Conservation (phyloP, 2,888 invertebrate genomes). For the Zelleria hepariella region DNA sequence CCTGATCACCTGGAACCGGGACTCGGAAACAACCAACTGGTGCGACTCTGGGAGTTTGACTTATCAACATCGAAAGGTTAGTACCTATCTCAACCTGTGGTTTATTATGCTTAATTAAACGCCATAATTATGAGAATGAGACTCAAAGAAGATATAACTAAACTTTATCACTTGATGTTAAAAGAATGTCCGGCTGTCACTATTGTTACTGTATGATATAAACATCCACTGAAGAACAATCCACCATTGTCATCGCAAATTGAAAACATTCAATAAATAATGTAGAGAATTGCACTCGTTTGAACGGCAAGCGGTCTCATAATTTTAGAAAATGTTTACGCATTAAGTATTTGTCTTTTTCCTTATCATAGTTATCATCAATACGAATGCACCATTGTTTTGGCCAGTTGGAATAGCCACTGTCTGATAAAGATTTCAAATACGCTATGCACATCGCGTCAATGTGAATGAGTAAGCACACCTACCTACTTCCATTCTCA, state of each 20-base stretch:
- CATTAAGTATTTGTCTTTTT: no score
- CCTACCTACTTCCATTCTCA: conserved; percentile 24
- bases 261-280: not conserved
- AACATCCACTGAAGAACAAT: not conserved
- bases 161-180: not conserved
- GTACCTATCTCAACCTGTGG: conserved; percentile 11
- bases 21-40: conserved; percentile 85
- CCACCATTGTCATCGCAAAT: not conserved
- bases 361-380: no score
- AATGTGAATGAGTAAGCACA: conserved; percentile 20
- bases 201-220: not conserved
- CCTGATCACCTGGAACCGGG: conserved; percentile 90
- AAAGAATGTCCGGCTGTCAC: not conserved
- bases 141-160: not conserved
- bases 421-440: not conserved
- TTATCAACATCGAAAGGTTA: conserved; percentile 67
- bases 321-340: no score
- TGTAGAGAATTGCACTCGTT: not conserved
- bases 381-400: no score
- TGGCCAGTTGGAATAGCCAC: no score
- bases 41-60: conserved; percentile 81
- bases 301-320: no score
- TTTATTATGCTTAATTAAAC: not conserved
- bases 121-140: not conserved
- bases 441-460: conserved; percentile 24